Percentiles rank a stretch among this genome's conserved stretches.
phyloP scores from a whole-genome alignment of 2,113 vertebrate species.

The Saccopteryx leptura region DNA sequence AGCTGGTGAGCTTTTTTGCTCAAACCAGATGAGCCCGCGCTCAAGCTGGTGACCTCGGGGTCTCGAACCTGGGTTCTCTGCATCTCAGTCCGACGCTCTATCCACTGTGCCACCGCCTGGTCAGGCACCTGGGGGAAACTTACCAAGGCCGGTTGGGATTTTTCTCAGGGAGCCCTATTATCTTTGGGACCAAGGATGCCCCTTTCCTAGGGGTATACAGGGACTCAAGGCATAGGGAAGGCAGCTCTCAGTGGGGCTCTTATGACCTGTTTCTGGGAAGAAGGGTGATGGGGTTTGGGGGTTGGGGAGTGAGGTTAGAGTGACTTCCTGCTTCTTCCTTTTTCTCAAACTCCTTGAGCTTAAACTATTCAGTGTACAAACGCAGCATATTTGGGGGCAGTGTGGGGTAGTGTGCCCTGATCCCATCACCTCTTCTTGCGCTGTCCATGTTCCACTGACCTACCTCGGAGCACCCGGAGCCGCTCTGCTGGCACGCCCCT shows the following conservation, averaged over 20 bases:
- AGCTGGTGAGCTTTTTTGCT: too few species aligned
- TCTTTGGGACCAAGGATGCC: not conserved
- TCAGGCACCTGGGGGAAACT: not conserved
- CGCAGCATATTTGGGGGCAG: not conserved
- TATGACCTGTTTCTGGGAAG: not conserved
- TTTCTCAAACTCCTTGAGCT: not conserved
- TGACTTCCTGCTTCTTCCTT: not conserved
- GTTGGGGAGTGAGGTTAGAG: too few species aligned
- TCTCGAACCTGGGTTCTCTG: too few species aligned
- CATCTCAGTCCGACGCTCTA: too few species aligned
- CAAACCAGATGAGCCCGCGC: too few species aligned
- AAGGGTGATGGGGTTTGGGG: too few species aligned
- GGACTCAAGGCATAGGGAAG: not conserved
- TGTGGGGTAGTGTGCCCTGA: not conserved
- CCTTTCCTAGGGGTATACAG: not conserved
- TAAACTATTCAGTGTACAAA: not conserved
- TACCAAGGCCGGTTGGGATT: not conserved
- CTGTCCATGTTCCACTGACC: not conserved
- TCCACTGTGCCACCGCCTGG: too few species aligned
- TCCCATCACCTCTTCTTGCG: accelerated
- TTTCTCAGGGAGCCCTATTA: not conserved
- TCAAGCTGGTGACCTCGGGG: too few species aligned
- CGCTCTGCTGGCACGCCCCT: accelerated
- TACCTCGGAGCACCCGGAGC: too few species aligned
- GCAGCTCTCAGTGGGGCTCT: accelerated